phyloP scores from a whole-genome alignment of 2,888 invertebrate genomes.

The Standfussiana lucernea region DNA sequence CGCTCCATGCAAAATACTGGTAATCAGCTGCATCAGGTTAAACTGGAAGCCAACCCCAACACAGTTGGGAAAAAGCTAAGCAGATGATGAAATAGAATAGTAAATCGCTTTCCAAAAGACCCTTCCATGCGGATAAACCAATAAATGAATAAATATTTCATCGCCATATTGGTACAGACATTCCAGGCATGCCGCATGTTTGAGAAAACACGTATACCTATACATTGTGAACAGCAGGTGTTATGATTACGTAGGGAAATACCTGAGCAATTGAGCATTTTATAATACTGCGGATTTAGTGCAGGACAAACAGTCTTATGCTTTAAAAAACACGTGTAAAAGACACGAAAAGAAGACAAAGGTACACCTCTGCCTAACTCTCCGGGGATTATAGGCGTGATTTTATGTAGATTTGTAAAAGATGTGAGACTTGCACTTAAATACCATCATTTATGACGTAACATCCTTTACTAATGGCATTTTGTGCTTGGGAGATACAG shows the following conservation, averaged over 20 bases:
- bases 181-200: slow-evolving; percentile 12
- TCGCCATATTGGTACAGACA: slow-evolving; percentile 20
- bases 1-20: too few species aligned
- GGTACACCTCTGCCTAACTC: too few species aligned
- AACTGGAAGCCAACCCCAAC: too few species aligned
- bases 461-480: neutral
- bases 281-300: slow-evolving; percentile 11
- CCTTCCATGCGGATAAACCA: neutral
- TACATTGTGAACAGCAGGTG: slow-evolving; percentile 51
- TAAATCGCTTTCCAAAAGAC: slow-evolving; percentile 16
- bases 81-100: too few species aligned
- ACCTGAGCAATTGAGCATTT: slow-evolving; percentile 30
- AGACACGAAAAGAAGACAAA: too few species aligned
- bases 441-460: neutral
- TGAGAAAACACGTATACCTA: slow-evolving; percentile 14
- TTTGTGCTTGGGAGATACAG: neutral
- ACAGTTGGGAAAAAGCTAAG: too few species aligned
- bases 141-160: slow-evolving; percentile 34
- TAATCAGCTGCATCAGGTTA: too few species aligned
- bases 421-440: neutral
- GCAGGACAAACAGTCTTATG: neutral
- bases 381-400: too few species aligned
- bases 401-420: too few species aligned
- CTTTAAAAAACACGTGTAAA: too few species aligned
- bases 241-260: slow-evolving; percentile 41